Base-by-base conservation (phyloP, 2,113 vertebrate genomes). In the Formicarius rufipectus region DNA sequence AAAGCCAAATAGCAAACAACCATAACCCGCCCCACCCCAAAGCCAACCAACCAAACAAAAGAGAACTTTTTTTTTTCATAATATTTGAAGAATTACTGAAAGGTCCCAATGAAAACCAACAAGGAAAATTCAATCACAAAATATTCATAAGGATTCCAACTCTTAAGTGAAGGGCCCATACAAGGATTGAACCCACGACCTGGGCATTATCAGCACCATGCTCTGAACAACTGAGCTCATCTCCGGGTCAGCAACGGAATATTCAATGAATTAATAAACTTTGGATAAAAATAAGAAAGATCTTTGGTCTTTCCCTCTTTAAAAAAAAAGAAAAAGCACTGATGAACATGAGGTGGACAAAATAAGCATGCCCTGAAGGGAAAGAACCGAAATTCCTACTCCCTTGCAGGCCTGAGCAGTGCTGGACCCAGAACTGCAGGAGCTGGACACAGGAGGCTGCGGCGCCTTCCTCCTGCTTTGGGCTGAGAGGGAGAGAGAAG, bases 341-440 rank as follows among this genome's bases (percentile, higher is more conserved):
- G 55, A 16, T 55, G 42, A 18, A 10, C 1, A 1, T 33, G 37
- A 44, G 30, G 37, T 58, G n/a, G 31, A 40, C 19, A 76, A 81
- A 53, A 81, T 19, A 7, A 64, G 37, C 1, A 2, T 17, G n/a
- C 12, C 19, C 11, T 56, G 17, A 62, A 27, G 35, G 19, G 25
- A 33, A 30, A 24, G 20, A 69, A 33, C 55, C 24, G 37, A 50
- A 12, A 6, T 21, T 33, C 28, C 28, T 67, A 33, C 52, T 9
- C 16, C 16, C 16, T 31, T 50, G 49, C 42, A 84, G 63, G 35
- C 35, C 42, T 63, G 49, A 25, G 58, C 37, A 83, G n/a, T 0
- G 1, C 22, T 4, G 0, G 66, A 33, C 35, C 35, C 47, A 47
- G 25, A 10, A 2, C 39, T 2, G 2, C 31, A 28, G 39, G 28